These are phyloP conservation scores for Chaetura pelagica DNA, from an alignment of 2,113 vertebrate species.

Conservation along the genomic window DNA sequence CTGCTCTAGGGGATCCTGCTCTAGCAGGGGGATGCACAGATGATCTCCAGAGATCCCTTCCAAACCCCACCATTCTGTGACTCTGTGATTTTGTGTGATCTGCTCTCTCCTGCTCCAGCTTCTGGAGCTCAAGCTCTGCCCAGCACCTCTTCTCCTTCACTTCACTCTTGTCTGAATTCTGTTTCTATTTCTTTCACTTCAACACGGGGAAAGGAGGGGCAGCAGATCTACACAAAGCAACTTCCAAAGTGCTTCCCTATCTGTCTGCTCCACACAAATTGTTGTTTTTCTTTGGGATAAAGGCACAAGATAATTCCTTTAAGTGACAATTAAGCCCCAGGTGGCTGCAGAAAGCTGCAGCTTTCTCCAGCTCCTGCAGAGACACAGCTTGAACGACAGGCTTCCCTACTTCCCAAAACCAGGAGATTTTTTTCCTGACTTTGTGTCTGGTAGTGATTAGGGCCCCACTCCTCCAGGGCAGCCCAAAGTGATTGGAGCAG, in stretches of 20 bases:
- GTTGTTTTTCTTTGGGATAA: constrained; percentile 28
- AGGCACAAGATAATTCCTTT: constrained; percentile 51
- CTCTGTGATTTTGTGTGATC: background rate
- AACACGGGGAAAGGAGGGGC: background rate
- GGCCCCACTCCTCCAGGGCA: background rate
- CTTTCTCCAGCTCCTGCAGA: constrained; percentile 26
- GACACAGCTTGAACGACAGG: constrained; percentile 5
- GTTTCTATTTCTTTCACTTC: background rate
- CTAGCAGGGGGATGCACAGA: too few relatives aligned
- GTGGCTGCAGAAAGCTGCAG: constrained; percentile 31
- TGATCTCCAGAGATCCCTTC: too few relatives aligned
- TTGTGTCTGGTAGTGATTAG: background rate
- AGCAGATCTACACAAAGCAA: background rate
- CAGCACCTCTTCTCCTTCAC: background rate
- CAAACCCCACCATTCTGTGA: too few relatives aligned
- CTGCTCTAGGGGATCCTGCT: too few relatives aligned
- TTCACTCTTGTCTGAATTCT: background rate
- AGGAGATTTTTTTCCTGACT: background rate
- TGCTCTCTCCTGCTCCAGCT: background rate
- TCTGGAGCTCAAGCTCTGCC: background rate
- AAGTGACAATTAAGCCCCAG: constrained; percentile 63
- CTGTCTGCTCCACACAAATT: background rate
- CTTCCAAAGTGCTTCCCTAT: background rate
- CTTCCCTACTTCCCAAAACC: constrained; percentile 11
- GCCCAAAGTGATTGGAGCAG: constrained; percentile 9